Evolutionary conservation across 2,888 invertebrate genomes (phyloP).

Genomic region (Drosophila mimetica): DNA sequence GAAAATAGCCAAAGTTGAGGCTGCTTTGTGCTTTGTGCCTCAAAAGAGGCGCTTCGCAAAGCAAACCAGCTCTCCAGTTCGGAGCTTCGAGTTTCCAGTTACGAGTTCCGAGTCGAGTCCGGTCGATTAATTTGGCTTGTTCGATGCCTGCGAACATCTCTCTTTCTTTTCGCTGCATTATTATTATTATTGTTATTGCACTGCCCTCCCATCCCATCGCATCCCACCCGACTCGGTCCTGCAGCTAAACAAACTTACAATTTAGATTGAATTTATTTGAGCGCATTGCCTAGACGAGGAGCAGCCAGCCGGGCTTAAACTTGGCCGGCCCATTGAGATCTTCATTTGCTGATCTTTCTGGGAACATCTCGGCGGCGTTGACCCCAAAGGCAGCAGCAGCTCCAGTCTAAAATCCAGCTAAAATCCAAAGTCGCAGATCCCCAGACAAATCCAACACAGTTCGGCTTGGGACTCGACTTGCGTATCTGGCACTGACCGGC

Average conservation of each 20-base stretch:
- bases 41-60: slow-evolving; percentile 43
- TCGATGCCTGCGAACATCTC: slow-evolving; percentile 44
- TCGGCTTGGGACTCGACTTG: slow-evolving; percentile 54
- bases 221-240: slow-evolving; percentile 45
- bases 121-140: slow-evolving; percentile 71
- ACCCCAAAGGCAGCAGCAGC: slow-evolving; percentile 72
- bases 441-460: slow-evolving; percentile 7
- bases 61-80: slow-evolving; percentile 14
- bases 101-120: slow-evolving; percentile 31
- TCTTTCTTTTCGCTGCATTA: slow-evolving; percentile 56
- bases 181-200: slow-evolving; percentile 68
- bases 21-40: slow-evolving; percentile 48
- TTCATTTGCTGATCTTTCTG: slow-evolving; percentile 83
- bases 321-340: slow-evolving; percentile 75
- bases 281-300: slow-evolving; percentile 70
- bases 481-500: slow-evolving; percentile 55
- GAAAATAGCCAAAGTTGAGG: slow-evolving; percentile 48
- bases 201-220: slow-evolving; percentile 14
- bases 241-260: slow-evolving; percentile 80
- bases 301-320: slow-evolving; percentile 57
- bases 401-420: slow-evolving; percentile 20
- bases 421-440: too few species aligned
- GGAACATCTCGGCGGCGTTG: slow-evolving; percentile 82
- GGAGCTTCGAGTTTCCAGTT: background rate
- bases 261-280: slow-evolving; percentile 82